Conservation (phyloP, 2,888 invertebrate genomes). For the Lypha dubia region DNA sequence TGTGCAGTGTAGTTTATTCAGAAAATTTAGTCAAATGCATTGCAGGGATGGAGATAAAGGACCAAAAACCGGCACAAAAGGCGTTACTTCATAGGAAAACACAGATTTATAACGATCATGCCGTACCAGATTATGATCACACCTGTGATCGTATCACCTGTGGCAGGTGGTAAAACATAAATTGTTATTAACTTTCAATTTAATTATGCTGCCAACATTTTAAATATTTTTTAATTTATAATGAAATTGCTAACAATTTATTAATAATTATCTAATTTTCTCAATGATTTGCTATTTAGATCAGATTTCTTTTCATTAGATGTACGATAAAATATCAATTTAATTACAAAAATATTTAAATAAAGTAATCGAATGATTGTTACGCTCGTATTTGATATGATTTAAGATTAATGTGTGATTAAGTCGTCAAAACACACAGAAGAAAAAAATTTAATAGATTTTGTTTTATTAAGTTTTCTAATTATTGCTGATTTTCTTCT, state of each 20-base stretch:
- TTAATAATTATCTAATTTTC: background rate
- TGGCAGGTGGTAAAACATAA: no score
- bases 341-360: conserved; percentile 29
- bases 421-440: background rate
- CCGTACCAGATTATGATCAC: no score
- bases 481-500: conserved; percentile 17
- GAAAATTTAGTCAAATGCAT: no score
- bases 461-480: conserved; percentile 3
- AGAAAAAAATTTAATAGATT: background rate
- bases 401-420: conserved; percentile 5
- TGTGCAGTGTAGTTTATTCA: no score
- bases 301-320: conserved; percentile 13
- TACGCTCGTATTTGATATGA: background rate
- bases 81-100: no score
- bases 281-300: background rate
- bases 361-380: conserved; percentile 16
- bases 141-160: no score
- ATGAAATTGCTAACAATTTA: conserved; percentile 5
- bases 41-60: no score
- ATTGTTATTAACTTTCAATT: no score
- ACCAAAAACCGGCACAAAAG: no score
- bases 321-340: no score
- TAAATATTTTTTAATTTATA: conserved; percentile 4
- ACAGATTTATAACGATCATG: no score
- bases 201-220: no score